phyloP scores from a whole-genome alignment of 2,113 vertebrate species.

The Phaetusa simplex region DNA sequence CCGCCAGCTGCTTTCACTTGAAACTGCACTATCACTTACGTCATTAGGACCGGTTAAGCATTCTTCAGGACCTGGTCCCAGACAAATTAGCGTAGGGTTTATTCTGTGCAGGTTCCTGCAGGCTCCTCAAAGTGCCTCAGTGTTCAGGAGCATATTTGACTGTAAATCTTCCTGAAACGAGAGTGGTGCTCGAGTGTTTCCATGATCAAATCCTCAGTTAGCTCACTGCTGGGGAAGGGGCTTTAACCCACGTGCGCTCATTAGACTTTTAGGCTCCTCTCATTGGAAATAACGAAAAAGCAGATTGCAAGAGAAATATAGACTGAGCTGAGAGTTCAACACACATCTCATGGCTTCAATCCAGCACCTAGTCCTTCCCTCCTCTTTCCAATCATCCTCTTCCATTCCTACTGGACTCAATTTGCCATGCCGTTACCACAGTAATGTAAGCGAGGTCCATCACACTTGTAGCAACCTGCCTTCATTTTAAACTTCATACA shows the following conservation, averaged over 20 bases:
- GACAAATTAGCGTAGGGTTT: background rate
- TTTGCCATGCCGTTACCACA: background rate
- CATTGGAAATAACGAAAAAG: background rate
- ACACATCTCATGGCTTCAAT: background rate
- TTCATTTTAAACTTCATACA: background rate
- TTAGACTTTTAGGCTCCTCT: background rate
- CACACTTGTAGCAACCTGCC: background rate
- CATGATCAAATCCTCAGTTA: background rate
- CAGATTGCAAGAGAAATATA: background rate
- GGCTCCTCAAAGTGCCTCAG: background rate
- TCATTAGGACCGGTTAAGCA: background rate
- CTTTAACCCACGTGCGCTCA: background rate
- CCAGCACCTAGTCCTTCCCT: background rate
- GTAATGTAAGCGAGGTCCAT: background rate
- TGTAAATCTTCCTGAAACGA: background rate
- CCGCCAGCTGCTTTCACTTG: conserved; percentile 36
- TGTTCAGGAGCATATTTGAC: background rate
- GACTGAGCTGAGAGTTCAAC: background rate
- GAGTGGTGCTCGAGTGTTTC: background rate
- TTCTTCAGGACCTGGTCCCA: conserved; percentile 1
- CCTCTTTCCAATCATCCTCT: background rate
- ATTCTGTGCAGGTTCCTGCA: background rate
- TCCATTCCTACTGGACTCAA: background rate
- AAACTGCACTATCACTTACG: background rate
- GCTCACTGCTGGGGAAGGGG: background rate